Base-by-base conservation (phyloP, 2,113 vertebrate genomes). In the Blennius ocellaris region DNA sequence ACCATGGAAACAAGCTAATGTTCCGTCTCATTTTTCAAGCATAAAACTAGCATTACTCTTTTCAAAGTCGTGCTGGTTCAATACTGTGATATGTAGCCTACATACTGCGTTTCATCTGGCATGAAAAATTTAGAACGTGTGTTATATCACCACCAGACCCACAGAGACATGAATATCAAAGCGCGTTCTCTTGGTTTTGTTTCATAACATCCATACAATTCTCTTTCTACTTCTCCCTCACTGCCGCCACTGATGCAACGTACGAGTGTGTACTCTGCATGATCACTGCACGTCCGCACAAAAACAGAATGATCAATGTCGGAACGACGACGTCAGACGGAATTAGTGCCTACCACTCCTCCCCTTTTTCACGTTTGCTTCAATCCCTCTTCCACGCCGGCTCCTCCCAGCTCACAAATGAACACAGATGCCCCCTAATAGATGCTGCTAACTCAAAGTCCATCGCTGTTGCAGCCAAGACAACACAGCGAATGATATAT, bases 121-220 rank as follows among this genome's bases (percentile, higher is more conserved):
- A 84, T 91, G 62, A 92, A 90, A 90, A 70, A 89, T 90, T 83
- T 66, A 89, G 64, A 73, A 69, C 63, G 16, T 53, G 78, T 41
- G 80, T 89, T 87, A 85, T 84, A 87, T 90, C 90, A 89, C 78
- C 87, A 80, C 45, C 76, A 61, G 64, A 81, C 76, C 86, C 83
- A 54, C 49, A 70, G 83, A 87, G 87, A 84, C 71, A 82, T 68
- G 48, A 75, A 87, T 87, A 87, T 87, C 87, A 90, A 92, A 92
- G 86, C 51, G 9, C 44, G 51, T 75, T 76, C 77, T 87, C 69
- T 80, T 16, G 78, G 67, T 86, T 91, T 84, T 76, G 77, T 87
- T 90, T 87, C 68, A 70, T 68, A 81, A 82, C 71, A 65, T 17
- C 43, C 66, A 48, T 56, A 57, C 38, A 59, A 75, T 74, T 82